Evolutionary conservation across 2,888 invertebrate genomes (phyloP), one percentile per base, ranked within the genome.

Genomic region (Rambutsinella grinnellia): DNA sequence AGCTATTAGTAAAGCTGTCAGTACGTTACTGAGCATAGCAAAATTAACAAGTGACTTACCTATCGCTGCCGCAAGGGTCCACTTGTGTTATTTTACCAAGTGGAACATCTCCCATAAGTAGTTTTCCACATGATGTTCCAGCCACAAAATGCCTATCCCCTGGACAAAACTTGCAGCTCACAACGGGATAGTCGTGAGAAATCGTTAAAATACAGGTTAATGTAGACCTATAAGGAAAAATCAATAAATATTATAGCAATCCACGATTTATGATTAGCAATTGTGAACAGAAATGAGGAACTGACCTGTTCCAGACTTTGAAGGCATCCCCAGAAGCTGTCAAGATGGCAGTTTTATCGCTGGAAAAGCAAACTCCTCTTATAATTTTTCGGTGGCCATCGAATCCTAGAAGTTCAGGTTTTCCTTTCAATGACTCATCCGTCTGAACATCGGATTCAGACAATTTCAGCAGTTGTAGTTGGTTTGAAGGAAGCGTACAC

Each of bases 241-340:
- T n/a, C 36, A 84, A 63, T 78, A 77, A 24, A n/a, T n/a, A n/a
- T n/a, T n/a, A n/a, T n/a, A n/a, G n/a, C n/a, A n/a, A n/a, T n/a
- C 58, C 21, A 49, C 19, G 19, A 67, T 15, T 53, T 15, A 46
- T 15, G 15, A 46, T 46, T 13, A 46, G 15, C 10, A 46, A 10
- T 13, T 10, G 10, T 13, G 46, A 46, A 46, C 15, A 15, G 10
- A 44, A 10, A n/a, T n/a, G n/a, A n/a, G n/a, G n/a, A n/a, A n/a
- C n/a, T 81, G 85, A 92, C 91, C 94, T 92, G 87, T 96, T 97
- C 98, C 99, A 99, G 62, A 99, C 88, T 89, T 99, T 98, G 44
- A 97, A 89, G 6, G 93, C 91, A 83, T 97, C 96, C 0, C 91
- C 93, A 80, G 96, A 93, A 0, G 93, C 96, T 0, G 97, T 94